Conservation (phyloP, 2,888 invertebrate species). For the Pristionchus fissidentatus region DNA sequence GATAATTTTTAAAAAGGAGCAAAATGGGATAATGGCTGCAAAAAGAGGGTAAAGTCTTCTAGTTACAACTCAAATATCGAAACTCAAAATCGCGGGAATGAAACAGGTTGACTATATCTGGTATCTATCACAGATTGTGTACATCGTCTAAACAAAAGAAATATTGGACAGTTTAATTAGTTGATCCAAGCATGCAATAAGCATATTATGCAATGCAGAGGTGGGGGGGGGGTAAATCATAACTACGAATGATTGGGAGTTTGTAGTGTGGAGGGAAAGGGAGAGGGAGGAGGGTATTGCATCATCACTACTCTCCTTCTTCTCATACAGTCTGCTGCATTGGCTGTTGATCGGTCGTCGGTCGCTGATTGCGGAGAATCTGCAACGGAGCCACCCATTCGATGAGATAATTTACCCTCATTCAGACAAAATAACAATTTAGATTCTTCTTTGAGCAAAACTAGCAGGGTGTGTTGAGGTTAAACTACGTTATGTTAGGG, state of each 20-base stretch:
- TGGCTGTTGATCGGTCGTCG: slow-evolving; percentile 40
- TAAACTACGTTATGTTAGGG: no score
- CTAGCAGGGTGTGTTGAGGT: no score
- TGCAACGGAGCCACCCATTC: not conserved
- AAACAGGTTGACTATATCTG: slow-evolving; percentile 1
- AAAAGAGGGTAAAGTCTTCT: not conserved
- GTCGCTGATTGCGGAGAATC: slow-evolving; percentile 40
- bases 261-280: not conserved
- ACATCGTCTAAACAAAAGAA: not conserved
- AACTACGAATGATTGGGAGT: no score
- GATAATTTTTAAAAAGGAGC: not conserved
- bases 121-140: slow-evolving; percentile 12
- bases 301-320: not conserved
- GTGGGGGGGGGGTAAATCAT: no score
- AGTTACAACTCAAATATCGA: no score
- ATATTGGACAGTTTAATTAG: not conserved
- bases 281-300: not conserved
- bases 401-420: no score
- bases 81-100: not conserved
- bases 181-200: not conserved
- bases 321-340: slow-evolving; percentile 48
- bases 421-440: no score
- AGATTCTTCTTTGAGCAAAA: no score
- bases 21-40: not conserved
- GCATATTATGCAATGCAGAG: not conserved